Evolutionary conservation across 2,797 vertebrate genomes (phyloP).

Genomic region (Philypnodon macrostomus): DNA sequence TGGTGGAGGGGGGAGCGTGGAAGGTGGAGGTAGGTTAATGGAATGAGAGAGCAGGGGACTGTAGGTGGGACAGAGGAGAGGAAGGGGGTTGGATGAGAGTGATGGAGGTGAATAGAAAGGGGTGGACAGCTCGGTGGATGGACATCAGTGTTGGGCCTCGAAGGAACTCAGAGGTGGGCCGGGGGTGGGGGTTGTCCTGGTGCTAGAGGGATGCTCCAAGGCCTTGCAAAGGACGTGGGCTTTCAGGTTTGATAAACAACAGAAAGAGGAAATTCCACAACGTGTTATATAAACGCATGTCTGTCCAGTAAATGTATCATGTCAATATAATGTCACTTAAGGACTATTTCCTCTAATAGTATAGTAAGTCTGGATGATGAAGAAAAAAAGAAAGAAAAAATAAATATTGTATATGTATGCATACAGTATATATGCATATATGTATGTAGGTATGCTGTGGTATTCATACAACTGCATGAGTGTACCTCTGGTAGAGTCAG

Average conservation of each 20-base stretch:
- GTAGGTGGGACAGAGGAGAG: constrained; percentile 50
- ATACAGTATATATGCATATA: too few relatives aligned
- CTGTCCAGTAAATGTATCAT: too few relatives aligned
- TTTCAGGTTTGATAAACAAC: constrained; percentile 49
- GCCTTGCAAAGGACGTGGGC: constrained; percentile 54
- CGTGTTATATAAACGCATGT: constrained; percentile 35
- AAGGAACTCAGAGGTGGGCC: constrained; percentile 30
- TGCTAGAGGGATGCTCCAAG: constrained; percentile 20
- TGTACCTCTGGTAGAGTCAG: too few relatives aligned
- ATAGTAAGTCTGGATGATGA: too few relatives aligned
- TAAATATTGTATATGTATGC: too few relatives aligned
- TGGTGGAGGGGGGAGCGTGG: too few relatives aligned
- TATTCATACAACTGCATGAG: too few relatives aligned
- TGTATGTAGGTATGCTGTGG: too few relatives aligned
- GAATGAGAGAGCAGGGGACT: constrained; percentile 40
- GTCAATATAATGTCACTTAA: too few relatives aligned
- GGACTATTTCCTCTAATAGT: too few relatives aligned
- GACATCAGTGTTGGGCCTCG: constrained; percentile 53
- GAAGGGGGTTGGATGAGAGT: constrained; percentile 58
- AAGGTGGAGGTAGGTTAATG: constrained; percentile 73
- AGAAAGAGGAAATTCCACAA: constrained; percentile 27
- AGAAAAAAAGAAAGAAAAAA: too few relatives aligned
- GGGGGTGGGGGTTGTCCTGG: constrained; percentile 15
- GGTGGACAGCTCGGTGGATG: constrained; percentile 68
- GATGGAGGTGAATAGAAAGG: constrained; percentile 68